Evolutionary conservation across 2,797 vertebrate genomes (phyloP).

Genomic region (Lacerta bilineata): DNA sequence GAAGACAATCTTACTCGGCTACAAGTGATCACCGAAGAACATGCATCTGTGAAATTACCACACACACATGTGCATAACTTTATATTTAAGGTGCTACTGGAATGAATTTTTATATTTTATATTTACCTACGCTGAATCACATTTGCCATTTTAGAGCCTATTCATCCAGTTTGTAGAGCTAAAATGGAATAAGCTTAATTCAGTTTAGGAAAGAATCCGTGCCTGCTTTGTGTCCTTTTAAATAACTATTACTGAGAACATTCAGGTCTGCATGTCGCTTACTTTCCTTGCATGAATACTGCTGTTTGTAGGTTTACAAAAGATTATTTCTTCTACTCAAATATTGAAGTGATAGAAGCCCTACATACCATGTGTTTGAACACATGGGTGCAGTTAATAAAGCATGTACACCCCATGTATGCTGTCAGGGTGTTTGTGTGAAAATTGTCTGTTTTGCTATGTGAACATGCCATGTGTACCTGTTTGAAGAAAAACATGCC

Average conservation of each 20-base stretch:
- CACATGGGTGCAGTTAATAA: background rate
- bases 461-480: background rate
- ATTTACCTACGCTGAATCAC: too few relatives aligned
- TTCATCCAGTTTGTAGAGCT: background rate
- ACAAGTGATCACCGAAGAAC: too few relatives aligned
- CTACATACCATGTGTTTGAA: background rate
- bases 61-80: too few relatives aligned
- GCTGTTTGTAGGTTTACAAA: conserved; percentile 6
- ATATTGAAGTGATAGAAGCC: background rate
- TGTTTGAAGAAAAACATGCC: too few relatives aligned
- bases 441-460: background rate
- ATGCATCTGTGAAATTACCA: too few relatives aligned
- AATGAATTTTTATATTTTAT: too few relatives aligned
- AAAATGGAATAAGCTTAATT: conserved; percentile 54
- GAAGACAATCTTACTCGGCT: too few relatives aligned
- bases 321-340: conserved; percentile 8
- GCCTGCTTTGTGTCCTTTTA: conserved; percentile 44
- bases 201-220: conserved; percentile 45
- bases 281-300: background rate
- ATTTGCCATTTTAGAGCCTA: too few relatives aligned
- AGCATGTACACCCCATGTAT: background rate
- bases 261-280: conserved; percentile 14
- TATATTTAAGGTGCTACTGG: too few relatives aligned
- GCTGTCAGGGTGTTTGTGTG: background rate
- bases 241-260: conserved; percentile 44